Conservation (phyloP, 2,113 vertebrate species). For the Neotragus moschatus region DNA sequence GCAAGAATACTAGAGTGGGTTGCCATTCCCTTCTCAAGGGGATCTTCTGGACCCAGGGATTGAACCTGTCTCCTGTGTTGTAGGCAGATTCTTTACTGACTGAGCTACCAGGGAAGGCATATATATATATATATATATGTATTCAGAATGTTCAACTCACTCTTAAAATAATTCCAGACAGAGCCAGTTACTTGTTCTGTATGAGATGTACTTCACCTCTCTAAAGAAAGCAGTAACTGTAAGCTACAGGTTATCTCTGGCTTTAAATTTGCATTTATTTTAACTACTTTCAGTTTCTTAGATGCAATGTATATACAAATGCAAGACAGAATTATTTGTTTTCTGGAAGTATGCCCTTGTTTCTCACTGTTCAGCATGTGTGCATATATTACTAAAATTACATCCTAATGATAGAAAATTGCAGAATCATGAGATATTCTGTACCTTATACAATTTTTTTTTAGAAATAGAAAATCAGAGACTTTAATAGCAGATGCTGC, state of each 20-base stretch:
- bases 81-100: not conserved
- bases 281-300: slow-evolving; percentile 50
- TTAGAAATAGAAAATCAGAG: slow-evolving; percentile 36
- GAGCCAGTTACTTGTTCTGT: not conserved
- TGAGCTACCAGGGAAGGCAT: not conserved
- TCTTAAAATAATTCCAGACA: not conserved
- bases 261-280: slow-evolving; percentile 52
- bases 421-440: slow-evolving; percentile 53
- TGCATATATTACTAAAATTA: slow-evolving; percentile 42
- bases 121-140: not conserved
- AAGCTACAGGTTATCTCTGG: slow-evolving; percentile 5
- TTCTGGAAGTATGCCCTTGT: slow-evolving; percentile 25
- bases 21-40: not conserved
- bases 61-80: not conserved
- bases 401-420: slow-evolving; percentile 61
- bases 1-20: not conserved
- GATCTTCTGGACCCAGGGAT: not conserved
- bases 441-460: not conserved
- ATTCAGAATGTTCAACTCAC: not conserved
- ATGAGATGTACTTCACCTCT: not conserved
- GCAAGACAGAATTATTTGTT: slow-evolving; percentile 30
- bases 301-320: slow-evolving; percentile 11
- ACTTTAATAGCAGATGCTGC: slow-evolving; percentile 54
- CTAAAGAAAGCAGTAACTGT: not conserved
- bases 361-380: slow-evolving; percentile 19